Evolutionary conservation across 2,888 invertebrate genomes (phyloP).

Genomic region (Emesis russula): DNA sequence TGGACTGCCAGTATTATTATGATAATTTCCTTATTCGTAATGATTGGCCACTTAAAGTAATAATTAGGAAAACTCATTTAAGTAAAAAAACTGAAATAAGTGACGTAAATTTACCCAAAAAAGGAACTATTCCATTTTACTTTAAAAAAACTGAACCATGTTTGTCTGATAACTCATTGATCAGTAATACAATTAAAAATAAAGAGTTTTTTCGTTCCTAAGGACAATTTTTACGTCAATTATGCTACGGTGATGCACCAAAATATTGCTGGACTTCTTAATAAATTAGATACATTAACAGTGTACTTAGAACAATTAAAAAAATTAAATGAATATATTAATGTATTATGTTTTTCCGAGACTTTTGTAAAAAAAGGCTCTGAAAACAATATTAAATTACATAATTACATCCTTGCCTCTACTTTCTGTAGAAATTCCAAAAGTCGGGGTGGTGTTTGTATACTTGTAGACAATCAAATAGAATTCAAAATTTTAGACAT

Average conservation of each 20-base stretch:
- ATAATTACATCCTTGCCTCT: background rate
- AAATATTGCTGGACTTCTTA: background rate
- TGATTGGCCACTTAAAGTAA: too few relatives aligned
- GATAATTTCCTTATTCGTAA: too few relatives aligned
- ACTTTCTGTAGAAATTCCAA: background rate
- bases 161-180: too few relatives aligned
- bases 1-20: too few relatives aligned
- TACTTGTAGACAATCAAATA: background rate
- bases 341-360: background rate
- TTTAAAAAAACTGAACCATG: too few relatives aligned
- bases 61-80: too few relatives aligned
- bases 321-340: background rate
- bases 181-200: too few relatives aligned
- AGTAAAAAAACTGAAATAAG: too few relatives aligned
- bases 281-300: background rate
- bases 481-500: background rate
- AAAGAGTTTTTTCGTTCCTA: too few relatives aligned
- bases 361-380: background rate
- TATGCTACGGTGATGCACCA: background rate
- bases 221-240: too few relatives aligned
- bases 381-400: background rate
- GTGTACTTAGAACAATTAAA: background rate
- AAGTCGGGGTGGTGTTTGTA: background rate
- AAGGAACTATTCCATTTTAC: too few relatives aligned
- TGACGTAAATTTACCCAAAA: too few relatives aligned